These are phyloP conservation scores for Osedax fenrisi DNA, from an alignment of 2,888 invertebrate genomes.

Conservation along the genomic window DNA sequence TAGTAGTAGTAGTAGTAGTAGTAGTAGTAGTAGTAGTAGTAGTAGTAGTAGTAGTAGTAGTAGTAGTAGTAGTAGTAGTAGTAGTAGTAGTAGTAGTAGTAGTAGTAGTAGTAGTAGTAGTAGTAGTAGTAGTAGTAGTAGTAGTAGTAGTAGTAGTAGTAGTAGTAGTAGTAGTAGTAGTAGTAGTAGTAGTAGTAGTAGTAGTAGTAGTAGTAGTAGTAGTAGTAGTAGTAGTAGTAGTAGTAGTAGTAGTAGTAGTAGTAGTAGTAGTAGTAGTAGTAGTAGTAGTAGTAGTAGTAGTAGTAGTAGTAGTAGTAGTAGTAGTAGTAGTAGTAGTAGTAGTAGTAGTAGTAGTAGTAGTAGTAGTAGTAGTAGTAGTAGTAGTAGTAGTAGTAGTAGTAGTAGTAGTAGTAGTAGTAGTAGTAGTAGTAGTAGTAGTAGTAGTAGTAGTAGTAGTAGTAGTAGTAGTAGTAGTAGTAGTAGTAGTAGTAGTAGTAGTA, in stretches of 20 bases:
- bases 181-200: constrained; percentile 27
- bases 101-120: not conserved
- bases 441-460: constrained; percentile 4
- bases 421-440: not conserved
- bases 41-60: not conserved
- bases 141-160: constrained; percentile 23
- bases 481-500: constrained; percentile 16
- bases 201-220: constrained; percentile 1
- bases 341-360: constrained; percentile 4
- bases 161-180: constrained; percentile 28
- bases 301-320: constrained; percentile 28
- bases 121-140: not conserved
- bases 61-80: not conserved
- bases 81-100: not conserved
- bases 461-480: constrained; percentile 16
- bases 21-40: not conserved
- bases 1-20: not conserved
- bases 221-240: not conserved
- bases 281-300: constrained; percentile 20
- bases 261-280: not conserved
- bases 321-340: constrained; percentile 27
- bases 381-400: not conserved
- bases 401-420: not conserved
- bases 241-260: not conserved
- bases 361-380: not conserved